Evolutionary conservation across 2,797 vertebrate species (phyloP).

Genomic region (Acomys russatus): DNA sequence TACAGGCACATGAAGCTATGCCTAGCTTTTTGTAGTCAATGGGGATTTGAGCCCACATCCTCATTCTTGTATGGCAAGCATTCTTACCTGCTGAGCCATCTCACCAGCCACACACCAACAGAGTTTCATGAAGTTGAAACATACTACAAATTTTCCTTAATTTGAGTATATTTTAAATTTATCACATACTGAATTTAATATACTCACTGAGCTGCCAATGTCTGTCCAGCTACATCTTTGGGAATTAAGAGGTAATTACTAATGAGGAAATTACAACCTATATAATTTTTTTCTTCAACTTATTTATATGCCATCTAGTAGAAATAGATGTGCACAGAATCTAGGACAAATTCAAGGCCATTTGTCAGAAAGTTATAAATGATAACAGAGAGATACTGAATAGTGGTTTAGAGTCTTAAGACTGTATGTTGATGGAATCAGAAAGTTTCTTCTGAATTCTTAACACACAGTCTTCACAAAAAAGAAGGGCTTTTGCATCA

Average conservation of each 20-base stretch:
- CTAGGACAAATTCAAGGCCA: constrained; percentile 20
- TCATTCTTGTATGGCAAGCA: neutral
- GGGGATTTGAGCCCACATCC: neutral
- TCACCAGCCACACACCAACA: neutral
- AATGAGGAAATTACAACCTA: neutral
- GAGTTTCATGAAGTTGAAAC: constrained; percentile 32
- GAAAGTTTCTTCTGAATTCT: neutral
- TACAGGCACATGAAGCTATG: neutral
- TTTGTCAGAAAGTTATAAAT: neutral
- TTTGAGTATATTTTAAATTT: constrained; percentile 7
- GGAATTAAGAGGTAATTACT: neutral
- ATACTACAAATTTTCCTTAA: neutral
- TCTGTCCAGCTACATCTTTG: neutral
- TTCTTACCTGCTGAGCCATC: neutral
- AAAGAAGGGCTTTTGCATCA: neutral
- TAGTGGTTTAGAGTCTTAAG: neutral
- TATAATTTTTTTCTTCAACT: constrained; percentile 39
- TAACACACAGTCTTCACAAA: neutral
- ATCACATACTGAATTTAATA: neutral
- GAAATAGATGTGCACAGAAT: neutral
- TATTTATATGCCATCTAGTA: neutral
- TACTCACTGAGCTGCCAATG: neutral
- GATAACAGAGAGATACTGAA: neutral
- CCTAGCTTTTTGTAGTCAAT: neutral
- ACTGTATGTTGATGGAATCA: neutral